Percentiles rank a stretch among this genome's conserved stretches.
These are phyloP conservation scores for Gymnoscopelus microlampas DNA, from an alignment of 2,797 vertebrate species.

Conservation along the genomic window DNA sequence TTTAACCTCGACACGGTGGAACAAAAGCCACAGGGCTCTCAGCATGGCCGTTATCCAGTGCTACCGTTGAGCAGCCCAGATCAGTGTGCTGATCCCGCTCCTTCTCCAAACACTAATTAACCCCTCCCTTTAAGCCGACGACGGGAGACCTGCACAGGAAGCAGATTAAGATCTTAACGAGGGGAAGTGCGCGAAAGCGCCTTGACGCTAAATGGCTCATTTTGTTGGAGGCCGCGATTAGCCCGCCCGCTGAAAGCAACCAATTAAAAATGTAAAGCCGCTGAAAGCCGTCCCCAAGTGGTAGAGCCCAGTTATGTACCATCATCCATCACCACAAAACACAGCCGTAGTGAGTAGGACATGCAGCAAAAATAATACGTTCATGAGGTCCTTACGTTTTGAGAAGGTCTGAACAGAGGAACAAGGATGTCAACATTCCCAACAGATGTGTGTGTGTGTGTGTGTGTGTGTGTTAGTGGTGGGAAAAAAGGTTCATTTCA, in stretches of 20 bases:
- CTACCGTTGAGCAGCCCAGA: conserved; percentile 32
- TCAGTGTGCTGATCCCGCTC: conserved; percentile 59
- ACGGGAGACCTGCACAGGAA: conserved; percentile 60
- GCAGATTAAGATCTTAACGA: conserved; percentile 78
- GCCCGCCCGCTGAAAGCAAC: conserved; percentile 53
- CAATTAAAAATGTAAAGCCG: conserved; percentile 46
- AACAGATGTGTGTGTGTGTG: neutral
- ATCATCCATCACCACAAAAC: neutral
- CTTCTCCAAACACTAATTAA: conserved; percentile 71
- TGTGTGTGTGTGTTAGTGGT: neutral
- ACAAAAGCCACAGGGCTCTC: conserved; percentile 10
- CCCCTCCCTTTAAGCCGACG: conserved; percentile 60
- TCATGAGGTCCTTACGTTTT: neutral
- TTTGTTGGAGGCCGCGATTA: conserved; percentile 63
- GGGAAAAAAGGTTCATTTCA: no score
- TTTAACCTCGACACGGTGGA: conserved; percentile 1
- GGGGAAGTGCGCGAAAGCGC: conserved; percentile 60
- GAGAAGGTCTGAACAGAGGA: neutral
- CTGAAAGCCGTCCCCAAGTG: conserved; percentile 23
- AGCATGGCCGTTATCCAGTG: conserved; percentile 21
- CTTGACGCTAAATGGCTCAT: conserved; percentile 56
- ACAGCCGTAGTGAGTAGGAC: neutral
- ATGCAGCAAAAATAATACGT: neutral
- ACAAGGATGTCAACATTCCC: neutral
- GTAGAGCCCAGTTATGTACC: neutral